These are phyloP conservation scores for Pocillopora meandrina DNA, from an alignment of 92 coral and sea anemone species.

Conservation along the genomic window DNA sequence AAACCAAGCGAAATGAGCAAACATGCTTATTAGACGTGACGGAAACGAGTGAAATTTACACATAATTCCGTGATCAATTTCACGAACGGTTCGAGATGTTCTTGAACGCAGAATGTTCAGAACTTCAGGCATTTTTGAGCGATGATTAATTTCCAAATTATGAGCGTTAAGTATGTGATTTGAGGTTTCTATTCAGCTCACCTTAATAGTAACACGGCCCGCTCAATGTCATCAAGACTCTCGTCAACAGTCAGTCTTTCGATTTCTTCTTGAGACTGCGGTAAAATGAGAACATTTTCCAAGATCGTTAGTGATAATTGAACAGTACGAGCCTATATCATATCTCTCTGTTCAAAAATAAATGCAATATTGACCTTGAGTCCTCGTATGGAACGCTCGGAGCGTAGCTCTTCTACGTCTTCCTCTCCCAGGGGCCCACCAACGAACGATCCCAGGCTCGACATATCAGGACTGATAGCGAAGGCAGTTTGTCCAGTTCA, in stretches of 20 bases:
- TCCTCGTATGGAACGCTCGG: conserved; percentile 99
- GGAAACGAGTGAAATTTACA: conserved; percentile 13
- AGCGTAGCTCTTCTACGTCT: conserved; percentile 99
- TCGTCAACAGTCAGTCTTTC: conserved; percentile 99
- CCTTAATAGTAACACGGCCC: conserved; percentile 97
- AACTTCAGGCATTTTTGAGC: conserved; percentile 7
- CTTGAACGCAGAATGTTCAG: neutral
- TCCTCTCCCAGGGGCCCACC: conserved; percentile 98
- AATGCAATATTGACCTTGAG: conserved; percentile 77
- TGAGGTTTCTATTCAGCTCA: conserved; percentile 44
- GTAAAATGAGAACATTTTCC: conserved; percentile 6
- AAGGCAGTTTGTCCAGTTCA: conserved; percentile 67
- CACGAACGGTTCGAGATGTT: neutral
- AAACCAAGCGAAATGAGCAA: neutral
- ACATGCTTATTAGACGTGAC: conserved; percentile 1
- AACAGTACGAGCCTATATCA: conserved; percentile 10
- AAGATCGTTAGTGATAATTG: neutral
- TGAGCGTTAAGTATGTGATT: conserved; percentile 35
- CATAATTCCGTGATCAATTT: neutral
- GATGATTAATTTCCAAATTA: conserved; percentile 55
- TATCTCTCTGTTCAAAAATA: conserved; percentile 14
- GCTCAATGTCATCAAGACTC: conserved; percentile 92
- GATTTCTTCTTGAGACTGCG: conserved; percentile 98
- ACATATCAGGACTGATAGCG: conserved; percentile 70
- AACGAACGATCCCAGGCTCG: conserved; percentile 85